A percentile compares a stretch with the other conserved stretches of the same genome.
phyloP scores from a whole-genome alignment of 2,113 vertebrate species.

The Tyrannus savana region DNA sequence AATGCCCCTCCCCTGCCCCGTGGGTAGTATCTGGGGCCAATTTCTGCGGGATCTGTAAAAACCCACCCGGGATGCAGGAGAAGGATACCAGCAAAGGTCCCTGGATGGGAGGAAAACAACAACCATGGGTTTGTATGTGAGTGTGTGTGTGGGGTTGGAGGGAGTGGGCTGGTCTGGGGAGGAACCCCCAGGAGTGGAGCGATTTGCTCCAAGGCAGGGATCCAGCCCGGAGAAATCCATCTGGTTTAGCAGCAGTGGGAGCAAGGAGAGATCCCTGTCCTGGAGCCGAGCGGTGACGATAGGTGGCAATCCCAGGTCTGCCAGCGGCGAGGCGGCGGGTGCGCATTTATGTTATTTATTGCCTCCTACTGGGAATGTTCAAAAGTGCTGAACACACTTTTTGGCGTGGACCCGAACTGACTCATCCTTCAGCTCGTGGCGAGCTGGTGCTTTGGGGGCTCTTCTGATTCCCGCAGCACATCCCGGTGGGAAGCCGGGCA shows the following conservation, averaged over 20 bases:
- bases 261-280: background rate
- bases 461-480: rapidly evolving
- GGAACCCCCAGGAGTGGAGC: background rate
- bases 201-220: background rate
- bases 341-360: background rate
- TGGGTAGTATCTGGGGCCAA: background rate
- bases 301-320: background rate
- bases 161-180: too few species aligned
- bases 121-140: rapidly evolving
- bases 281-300: background rate
- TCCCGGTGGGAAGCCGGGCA: rapidly evolving
- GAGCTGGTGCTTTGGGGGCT: background rate
- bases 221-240: background rate
- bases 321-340: background rate
- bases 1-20: rapidly evolving
- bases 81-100: too few species aligned
- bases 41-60: background rate
- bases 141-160: rapidly evolving
- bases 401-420: background rate
- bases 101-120: background rate
- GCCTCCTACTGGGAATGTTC: background rate
- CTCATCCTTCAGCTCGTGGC: background rate
- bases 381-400: background rate
- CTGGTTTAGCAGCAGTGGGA: background rate
- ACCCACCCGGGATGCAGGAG: rapidly evolving